Base-by-base conservation (phyloP, 1,140 invertebrate genomes). In the Melanaphis sacchari region DNA sequence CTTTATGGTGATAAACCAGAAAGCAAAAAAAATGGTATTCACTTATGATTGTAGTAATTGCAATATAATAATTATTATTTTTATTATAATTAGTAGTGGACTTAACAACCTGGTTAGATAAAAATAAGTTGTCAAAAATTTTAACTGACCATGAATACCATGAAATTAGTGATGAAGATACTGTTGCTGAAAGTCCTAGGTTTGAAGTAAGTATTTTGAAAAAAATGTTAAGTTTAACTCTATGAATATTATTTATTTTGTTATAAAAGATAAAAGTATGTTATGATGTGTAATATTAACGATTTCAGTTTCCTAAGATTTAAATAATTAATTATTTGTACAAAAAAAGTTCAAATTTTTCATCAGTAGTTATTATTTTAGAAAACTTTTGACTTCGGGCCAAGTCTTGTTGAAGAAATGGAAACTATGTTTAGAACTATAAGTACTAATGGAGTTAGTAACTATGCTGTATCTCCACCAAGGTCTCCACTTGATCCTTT, bases 331-430 rank as follows among this genome's bases (percentile, higher is more conserved):
- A 49, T 49, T 49, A 49, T 49, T 49, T 49, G 8, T 43, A 43
- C 41, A 43, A 43, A 43, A 43, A 43, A 54, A 31, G 26, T 31
- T 59, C 26, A 66, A 66, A 66, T 66, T 66, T 66, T n/a, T 66
- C 31, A 66, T 66, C 31, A 66, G 31, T 66, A 59, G 31, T 66
- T n/a, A n/a, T 66, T 66, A 66, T 66, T 96, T n/a, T 94, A 97
- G 96, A 97, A 96, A 95, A 96, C 97, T 88, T 97, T 98, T 94
- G 98, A 99, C 95, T 97, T 99, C 94, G 98, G 98, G 26, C 98
- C 98, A 21, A 99, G 98, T 94, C 95, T 99, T 59, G 96, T 99
- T 94, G 98, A 99, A 95, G 99, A 99, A 95, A 99, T 99, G 96
- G 98, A 99, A 95, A 97, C 98, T 93, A 98, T 99, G 95, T 98